Base-by-base conservation (phyloP, 2,113 vertebrate genomes). In the Nesogale talazaci region DNA sequence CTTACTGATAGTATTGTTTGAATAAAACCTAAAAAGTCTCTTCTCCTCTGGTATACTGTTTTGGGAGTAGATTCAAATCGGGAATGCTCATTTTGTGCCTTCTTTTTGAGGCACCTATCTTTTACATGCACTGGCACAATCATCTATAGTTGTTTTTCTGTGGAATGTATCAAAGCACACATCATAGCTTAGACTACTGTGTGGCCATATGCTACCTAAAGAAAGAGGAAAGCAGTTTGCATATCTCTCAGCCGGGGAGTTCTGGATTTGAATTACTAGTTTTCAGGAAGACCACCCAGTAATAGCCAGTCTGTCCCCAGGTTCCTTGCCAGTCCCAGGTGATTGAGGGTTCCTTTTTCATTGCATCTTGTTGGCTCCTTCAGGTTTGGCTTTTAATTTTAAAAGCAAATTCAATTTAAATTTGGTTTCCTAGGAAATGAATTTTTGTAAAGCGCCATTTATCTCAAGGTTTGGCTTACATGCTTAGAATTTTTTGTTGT, bases 131-230 rank as follows among this genome's bases (percentile, higher is more conserved):
- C 25, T 20, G 12, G 17, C 65, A 6, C 59, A n/a, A 63, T n/a
- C 22, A 29, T 74, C n/a, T 34, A n/a, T 23, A 31, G 83, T n/a
- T 1, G 81, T 36, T 38, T 70, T 94, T 93, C 83, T 46, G 38
- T 23, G 42, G 72, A 89, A 38, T 29, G 31, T 70, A 86, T 77
- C 67, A 14, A 52, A 84, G 69, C 57, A 12, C 67, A 89, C 86
- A 52, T 52, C 46, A 40, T 57, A 40, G 67, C 40, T 46, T 57
- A 77, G 65, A 86, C 81, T 70, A 59, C 86, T 61, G 80, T 61
- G 89, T 84, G 79, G 20, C 82, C 87, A 82, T 94, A 79, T 94
- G 93, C 59, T 65, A 57, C 63, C 70, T 75, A 72, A 79, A 61
- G 84, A 31, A 29, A 81, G 84, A 72, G 78, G 77, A 84, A 38